Evolutionary conservation across 2,113 vertebrate species (phyloP).

Genomic region (Vidua chalybeata): DNA sequence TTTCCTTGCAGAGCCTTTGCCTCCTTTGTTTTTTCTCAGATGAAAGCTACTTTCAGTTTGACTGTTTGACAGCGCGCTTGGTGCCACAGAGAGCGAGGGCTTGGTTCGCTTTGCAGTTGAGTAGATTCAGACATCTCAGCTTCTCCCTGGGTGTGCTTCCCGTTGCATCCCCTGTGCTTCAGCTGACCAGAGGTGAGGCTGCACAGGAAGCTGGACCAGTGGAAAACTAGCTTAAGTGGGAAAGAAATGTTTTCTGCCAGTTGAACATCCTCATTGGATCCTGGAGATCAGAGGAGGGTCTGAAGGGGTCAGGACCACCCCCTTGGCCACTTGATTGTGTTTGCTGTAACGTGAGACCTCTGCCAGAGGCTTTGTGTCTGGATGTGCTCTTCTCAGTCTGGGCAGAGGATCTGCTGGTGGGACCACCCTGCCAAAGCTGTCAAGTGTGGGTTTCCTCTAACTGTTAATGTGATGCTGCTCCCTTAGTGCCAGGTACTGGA

Average conservation of each 20-base stretch:
- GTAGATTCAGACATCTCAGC: not conserved
- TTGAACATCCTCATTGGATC: not conserved
- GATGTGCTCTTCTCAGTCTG: not conserved
- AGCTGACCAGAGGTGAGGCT: not conserved
- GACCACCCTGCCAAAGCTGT: not conserved
- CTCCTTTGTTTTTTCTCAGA: not conserved
- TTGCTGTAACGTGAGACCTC: not conserved
- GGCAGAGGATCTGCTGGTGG: not conserved
- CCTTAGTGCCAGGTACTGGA: not conserved
- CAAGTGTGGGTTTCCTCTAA: not conserved
- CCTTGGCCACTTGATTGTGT: not conserved
- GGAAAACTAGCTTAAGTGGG: not conserved
- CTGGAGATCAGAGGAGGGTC: not conserved
- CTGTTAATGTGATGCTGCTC: not conserved
- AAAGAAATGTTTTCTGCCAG: not conserved
- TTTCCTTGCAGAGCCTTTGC: not conserved
- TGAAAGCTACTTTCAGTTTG: not conserved
- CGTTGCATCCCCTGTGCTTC: rapidly evolving
- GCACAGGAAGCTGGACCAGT: not conserved
- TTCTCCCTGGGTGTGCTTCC: not conserved
- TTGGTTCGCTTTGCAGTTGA: not conserved
- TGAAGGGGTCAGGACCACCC: not conserved
- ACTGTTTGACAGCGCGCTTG: not conserved
- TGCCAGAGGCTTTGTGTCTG: not conserved
- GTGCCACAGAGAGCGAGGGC: not conserved